These are phyloP conservation scores for Drosophila pruinosa DNA, from an alignment of 1,140 invertebrate genomes.

Conservation along the genomic window DNA sequence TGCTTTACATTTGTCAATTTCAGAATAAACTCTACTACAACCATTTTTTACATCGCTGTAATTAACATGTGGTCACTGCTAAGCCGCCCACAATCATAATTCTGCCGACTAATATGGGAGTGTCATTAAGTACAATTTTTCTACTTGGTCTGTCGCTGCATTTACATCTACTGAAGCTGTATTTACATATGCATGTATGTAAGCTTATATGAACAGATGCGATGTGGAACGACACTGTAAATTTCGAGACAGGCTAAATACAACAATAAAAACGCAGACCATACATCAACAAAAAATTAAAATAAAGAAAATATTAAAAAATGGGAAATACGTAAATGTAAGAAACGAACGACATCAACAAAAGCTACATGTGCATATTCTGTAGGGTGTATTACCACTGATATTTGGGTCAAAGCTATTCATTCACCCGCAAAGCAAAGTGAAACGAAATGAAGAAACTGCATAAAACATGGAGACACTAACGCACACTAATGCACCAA, in stretches of 20 bases:
- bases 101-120: conserved; percentile 21
- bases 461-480: conserved; percentile 66
- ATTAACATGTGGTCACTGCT: conserved; percentile 35
- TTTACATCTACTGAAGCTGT: conserved; percentile 4
- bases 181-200: not conserved
- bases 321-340: not conserved
- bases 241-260: conserved; percentile 16
- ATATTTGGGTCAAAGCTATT: conserved; percentile 83
- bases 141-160: conserved; percentile 11
- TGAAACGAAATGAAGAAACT: conserved; percentile 62
- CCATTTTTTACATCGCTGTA: conserved; percentile 1
- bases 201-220: not conserved
- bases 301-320: not conserved
- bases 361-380: conserved; percentile 57
- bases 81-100: conserved; percentile 18
- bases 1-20: not conserved
- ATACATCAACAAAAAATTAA: conserved; percentile 5
- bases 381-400: conserved; percentile 69
- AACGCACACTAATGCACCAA: conserved; percentile 51
- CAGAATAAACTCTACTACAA: not conserved
- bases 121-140: conserved; percentile 28
- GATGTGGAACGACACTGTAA: conserved; percentile 16
- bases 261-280: conserved; percentile 17
- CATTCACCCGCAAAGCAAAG: conserved; percentile 69
- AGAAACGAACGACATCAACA: conserved; percentile 45